These are phyloP conservation scores for Eulithis testata DNA, from an alignment of 2,888 invertebrate genomes.

Conservation along the genomic window DNA sequence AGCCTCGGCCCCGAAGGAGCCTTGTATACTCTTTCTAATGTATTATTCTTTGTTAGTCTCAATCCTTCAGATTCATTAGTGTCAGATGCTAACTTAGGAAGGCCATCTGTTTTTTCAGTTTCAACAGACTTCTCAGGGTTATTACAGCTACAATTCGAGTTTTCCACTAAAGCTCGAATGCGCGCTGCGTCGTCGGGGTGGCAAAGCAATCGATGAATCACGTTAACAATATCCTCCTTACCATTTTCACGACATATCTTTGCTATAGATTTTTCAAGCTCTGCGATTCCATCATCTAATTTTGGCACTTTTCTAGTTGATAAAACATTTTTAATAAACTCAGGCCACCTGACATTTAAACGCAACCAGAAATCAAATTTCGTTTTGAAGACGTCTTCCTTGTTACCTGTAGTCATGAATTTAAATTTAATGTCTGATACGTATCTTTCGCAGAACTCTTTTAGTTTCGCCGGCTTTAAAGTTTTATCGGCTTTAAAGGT, in stretches of 20 bases:
- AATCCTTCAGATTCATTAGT: background rate
- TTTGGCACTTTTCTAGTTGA: background rate
- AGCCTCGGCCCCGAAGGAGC: background rate
- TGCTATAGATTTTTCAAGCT: background rate
- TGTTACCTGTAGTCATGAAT: constrained; percentile 8
- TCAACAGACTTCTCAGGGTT: background rate
- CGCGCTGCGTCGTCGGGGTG: constrained; percentile 15
- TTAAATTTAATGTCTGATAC: constrained; percentile 15
- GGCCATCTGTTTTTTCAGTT: background rate
- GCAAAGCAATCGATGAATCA: constrained; percentile 6
- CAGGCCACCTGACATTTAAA: constrained; percentile 3
- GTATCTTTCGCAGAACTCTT: constrained; percentile 3
- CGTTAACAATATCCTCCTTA: background rate
- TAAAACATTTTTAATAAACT: constrained; percentile 3
- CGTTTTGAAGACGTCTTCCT: background rate
- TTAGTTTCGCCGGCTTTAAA: background rate
- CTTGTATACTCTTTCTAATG: background rate
- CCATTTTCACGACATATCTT: constrained; percentile 4
- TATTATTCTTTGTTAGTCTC: constrained; percentile 1
- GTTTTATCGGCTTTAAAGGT: background rate
- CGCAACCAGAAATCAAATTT: constrained; percentile 12
- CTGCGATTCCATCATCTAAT: background rate
- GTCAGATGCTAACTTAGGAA: background rate
- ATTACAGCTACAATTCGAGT: background rate
- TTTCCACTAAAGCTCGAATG: background rate